phyloP scores from a whole-genome alignment of 2,113 vertebrate species.

The Corynorhinus townsendii region DNA sequence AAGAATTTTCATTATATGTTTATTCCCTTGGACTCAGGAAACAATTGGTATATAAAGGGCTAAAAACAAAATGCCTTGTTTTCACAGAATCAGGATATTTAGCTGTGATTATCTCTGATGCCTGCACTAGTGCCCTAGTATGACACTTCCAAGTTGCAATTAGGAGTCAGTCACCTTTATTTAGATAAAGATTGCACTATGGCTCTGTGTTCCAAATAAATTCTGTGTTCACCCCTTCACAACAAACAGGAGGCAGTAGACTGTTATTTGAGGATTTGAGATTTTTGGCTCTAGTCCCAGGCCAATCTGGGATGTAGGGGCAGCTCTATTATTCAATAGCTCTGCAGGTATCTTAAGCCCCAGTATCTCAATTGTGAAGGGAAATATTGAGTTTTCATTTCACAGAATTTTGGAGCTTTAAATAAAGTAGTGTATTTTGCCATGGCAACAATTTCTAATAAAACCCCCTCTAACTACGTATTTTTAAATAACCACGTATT shows the following conservation, averaged over 20 bases:
- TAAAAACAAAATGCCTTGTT: background rate
- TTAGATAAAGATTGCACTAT: background rate
- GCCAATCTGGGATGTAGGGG: background rate
- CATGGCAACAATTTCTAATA: constrained; percentile 8
- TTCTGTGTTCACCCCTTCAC: background rate
- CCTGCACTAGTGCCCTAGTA: background rate
- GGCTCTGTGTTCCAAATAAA: background rate
- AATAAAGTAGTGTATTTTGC: constrained; percentile 11
- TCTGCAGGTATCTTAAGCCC: background rate
- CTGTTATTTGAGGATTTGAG: background rate
- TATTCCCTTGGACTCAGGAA: background rate
- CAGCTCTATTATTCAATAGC: background rate
- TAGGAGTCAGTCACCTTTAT: background rate
- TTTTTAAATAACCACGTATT: constrained; percentile 11
- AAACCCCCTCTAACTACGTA: background rate
- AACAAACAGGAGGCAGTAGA: background rate
- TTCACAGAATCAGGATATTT: background rate
- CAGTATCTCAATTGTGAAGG: background rate
- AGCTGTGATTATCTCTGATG: background rate
- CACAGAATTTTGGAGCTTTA: background rate
- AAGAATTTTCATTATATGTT: background rate
- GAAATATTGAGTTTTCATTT: background rate
- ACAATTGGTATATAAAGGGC: background rate
- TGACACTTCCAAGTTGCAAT: background rate
- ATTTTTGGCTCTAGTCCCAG: background rate